Conservation (phyloP, 1,140 invertebrate species). For the Trichogramma pretiosum region DNA sequence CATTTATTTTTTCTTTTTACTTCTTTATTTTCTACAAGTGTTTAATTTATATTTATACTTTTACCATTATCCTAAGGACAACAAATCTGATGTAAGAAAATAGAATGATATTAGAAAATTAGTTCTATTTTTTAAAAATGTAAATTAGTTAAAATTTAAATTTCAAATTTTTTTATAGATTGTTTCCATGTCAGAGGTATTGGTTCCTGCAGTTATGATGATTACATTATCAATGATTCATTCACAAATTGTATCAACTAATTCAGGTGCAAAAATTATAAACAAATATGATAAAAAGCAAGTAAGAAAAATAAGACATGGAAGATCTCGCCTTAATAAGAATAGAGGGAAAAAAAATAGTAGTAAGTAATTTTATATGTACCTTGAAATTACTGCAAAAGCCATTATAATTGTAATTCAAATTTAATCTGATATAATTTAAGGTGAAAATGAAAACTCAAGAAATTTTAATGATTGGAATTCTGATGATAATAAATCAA, state of each 20-base stretch:
- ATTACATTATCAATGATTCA: conserved; percentile 75
- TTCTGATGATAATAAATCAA: conserved; percentile 2
- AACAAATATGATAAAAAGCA: conserved; percentile 34
- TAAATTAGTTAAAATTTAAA: conserved; percentile 1
- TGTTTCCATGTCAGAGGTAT: conserved; percentile 54
- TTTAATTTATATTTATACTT: conserved; percentile 59
- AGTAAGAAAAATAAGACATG: conserved; percentile 29
- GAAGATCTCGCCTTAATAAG: conserved; percentile 34
- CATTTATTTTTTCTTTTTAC: conserved; percentile 63
- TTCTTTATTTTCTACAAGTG: conserved; percentile 69
- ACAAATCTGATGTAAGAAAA: conserved; percentile 37
- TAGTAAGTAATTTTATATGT: conserved; percentile 18
- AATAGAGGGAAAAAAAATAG: conserved; percentile 33
- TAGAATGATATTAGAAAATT: too few species aligned
- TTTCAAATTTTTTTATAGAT: conserved; percentile 33
- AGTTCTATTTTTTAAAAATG: conserved; percentile 4
- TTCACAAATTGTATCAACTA: conserved; percentile 81
- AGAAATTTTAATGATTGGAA: conserved; percentile 39
- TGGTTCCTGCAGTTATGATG: conserved; percentile 74
- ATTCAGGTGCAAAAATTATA: conserved; percentile 38
- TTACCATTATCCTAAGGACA: conserved; percentile 39
- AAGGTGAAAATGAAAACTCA: conserved; percentile 33
- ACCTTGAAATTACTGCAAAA: background rate
- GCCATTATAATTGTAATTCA: conserved; percentile 4
- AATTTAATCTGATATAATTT: conserved; percentile 3